Evolutionary conservation across 2,888 invertebrate genomes (phyloP), one percentile per base, ranked within the genome.

Genomic region (Pyrochroa serraticornis): DNA sequence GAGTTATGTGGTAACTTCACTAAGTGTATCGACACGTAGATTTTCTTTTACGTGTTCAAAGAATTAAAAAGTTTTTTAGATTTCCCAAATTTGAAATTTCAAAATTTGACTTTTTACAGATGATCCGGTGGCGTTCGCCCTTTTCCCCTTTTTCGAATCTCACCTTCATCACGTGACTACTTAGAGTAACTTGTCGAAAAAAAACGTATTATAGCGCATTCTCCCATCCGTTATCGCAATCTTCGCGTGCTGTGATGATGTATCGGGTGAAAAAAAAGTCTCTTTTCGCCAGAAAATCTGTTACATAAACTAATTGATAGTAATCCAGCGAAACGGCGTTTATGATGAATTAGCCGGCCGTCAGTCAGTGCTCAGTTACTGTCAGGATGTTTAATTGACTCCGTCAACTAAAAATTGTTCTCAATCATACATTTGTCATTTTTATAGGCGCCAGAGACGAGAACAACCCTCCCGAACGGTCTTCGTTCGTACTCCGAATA

Each of bases 331-430:
- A 33, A 44, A 30, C 30, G 42, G 37, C 46, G 41, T 43, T 58
- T 58, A 49, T 58, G 58, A 58, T 58, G 58, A 53, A 58, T 58
- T 49, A 45, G 58, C 41, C 13, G 8, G 43, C 32, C 32, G 54
- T 55, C 48, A 55, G 32, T 55, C 46, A 52, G 33, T 41, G 49
- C 43, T 51, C 43, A 43, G 36, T 41, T 41, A 43, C 49, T 56
- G 56, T 56, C 56, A 52, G 51, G 43, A 52, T 47, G 12, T 46
- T 58, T 58, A 57, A 57, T 57, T 57, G 50, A 45, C 44, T 45
- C 33, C 13, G 22, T 37, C 14, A 46, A 50, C 41, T 57, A 47
- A 43, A 58, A 42, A 51, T 43, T 42, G 6, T 14, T 8, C 38
- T 58, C 58, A 30, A 58, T 58, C 58, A 53, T 35, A 48, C 50